phyloP scores from a whole-genome alignment of 30 jellyfish, hydroid and myxozoan genomes.

The Aurelia sp. region DNA sequence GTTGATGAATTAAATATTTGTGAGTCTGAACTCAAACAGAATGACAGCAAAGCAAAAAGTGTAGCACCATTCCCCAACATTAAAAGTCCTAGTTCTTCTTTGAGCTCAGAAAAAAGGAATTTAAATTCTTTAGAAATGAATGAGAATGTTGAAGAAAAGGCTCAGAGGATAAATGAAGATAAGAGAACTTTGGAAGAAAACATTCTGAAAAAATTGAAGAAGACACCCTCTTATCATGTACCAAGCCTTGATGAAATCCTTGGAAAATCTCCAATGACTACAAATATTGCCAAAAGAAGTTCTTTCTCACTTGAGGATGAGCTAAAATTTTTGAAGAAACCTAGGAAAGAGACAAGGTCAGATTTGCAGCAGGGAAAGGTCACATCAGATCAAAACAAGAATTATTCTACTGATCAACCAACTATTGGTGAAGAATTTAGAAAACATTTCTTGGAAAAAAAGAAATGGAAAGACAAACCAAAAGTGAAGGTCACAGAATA shows the following conservation, averaged over 20 bases:
- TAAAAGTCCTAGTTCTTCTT: too few species aligned
- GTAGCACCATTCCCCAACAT: too few species aligned
- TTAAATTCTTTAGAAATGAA: too few species aligned
- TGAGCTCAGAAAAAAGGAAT: too few species aligned
- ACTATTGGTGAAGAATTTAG: not conserved
- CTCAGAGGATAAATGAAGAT: too few species aligned
- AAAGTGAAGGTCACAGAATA: not conserved
- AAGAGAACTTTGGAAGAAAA: too few species aligned
- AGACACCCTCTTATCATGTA: not conserved
- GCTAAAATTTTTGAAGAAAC: conserved; percentile 3
- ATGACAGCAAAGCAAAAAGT: too few species aligned
- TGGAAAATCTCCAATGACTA: not conserved
- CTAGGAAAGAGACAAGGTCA: not conserved
- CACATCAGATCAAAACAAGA: not conserved
- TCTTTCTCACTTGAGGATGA: not conserved
- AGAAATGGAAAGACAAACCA: not conserved
- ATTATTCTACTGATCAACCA: not conserved
- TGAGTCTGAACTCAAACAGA: too few species aligned
- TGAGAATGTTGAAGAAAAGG: too few species aligned
- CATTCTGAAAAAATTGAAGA: too few species aligned
- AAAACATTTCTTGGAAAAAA: not conserved
- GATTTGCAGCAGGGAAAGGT: not conserved
- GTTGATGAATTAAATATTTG: too few species aligned
- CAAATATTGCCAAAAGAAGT: not conserved
- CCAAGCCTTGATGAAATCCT: conserved; percentile 3